These are phyloP conservation scores for Tenrec ecaudatus DNA, from an alignment of 2,113 vertebrate species.

Conservation along the genomic window DNA sequence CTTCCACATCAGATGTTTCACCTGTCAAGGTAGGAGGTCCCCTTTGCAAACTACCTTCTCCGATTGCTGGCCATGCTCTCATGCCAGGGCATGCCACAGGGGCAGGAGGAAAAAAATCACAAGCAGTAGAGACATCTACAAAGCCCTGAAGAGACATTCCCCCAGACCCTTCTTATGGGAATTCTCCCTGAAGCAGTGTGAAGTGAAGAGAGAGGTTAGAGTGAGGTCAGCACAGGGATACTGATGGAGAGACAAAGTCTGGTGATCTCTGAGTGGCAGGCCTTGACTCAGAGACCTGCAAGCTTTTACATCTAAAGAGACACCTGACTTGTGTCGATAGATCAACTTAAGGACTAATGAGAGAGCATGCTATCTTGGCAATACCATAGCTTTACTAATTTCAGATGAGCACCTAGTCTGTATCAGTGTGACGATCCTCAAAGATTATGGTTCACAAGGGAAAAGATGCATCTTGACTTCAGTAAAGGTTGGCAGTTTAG, in stretches of 20 bases:
- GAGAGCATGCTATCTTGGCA: background rate
- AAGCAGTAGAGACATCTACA: background rate
- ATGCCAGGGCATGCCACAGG: background rate
- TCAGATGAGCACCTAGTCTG: background rate
- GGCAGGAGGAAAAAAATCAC: background rate
- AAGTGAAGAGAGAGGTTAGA: background rate
- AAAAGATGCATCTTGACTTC: background rate
- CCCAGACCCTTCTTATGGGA: background rate
- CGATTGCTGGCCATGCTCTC: background rate
- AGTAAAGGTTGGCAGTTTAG: background rate
- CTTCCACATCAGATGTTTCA: constrained; percentile 99
- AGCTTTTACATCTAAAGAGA: background rate
- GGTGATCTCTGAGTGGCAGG: background rate
- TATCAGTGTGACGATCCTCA: background rate
- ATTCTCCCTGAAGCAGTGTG: background rate
- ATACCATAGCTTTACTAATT: background rate
- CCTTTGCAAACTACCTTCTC: background rate
- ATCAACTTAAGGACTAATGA: background rate
- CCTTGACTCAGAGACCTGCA: background rate
- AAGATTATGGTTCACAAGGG: background rate
- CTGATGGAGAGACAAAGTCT: background rate
- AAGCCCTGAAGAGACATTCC: background rate
- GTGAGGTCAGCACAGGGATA: background rate
- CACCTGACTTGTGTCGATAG: background rate
- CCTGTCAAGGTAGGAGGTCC: constrained; percentile 94